phyloP scores from a whole-genome alignment of 2,113 vertebrate genomes.

The human region GRCh38 chr2:129797501-129798000 shows the following conservation, averaged over 20 bases:
- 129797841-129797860: background rate
- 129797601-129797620: background rate
- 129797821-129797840: background rate
- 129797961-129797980: constrained; percentile 19
- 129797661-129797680: background rate
- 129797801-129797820: background rate
- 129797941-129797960: background rate
- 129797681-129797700: background rate
- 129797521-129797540: background rate
- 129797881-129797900: background rate
- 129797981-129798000: constrained; percentile 50
- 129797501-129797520: background rate
- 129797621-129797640: accelerated
- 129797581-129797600: background rate
- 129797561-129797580: accelerated
- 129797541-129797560: background rate
- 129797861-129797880: background rate
- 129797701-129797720: background rate
- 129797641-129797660: background rate
- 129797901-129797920: background rate
- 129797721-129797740: background rate
- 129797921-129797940: background rate
- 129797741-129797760: background rate
- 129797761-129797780: background rate
- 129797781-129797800: background rate